Conservation (phyloP, 2,797 vertebrate species). For the Anolis apletophallus region DNA sequence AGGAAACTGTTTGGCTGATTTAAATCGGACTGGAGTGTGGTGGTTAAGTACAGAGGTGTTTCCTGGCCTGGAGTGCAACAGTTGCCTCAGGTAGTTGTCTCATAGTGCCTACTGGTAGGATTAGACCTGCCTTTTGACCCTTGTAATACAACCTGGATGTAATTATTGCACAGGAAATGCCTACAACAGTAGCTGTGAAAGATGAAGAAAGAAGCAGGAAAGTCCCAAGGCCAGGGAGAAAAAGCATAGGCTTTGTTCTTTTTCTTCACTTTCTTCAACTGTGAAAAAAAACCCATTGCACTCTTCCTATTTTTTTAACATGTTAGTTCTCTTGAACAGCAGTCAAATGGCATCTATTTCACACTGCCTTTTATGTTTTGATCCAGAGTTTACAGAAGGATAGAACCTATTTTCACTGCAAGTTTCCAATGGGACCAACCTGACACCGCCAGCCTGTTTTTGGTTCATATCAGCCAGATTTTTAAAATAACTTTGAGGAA, state of each 20-base stretch:
- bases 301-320: background rate
- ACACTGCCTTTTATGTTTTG: background rate
- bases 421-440: background rate
- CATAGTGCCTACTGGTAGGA: background rate
- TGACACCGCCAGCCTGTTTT: background rate
- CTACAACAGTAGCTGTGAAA: background rate
- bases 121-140: background rate
- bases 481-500: background rate
- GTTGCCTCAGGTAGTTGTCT: background rate
- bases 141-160: background rate
- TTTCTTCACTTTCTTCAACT: background rate
- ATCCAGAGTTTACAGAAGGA: background rate
- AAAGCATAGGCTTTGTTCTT: background rate
- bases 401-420: background rate
- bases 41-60: too few relatives aligned
- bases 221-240: too few relatives aligned
- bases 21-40: too few relatives aligned
- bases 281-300: background rate
- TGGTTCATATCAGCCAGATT: background rate
- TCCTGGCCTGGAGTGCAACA: too few relatives aligned
- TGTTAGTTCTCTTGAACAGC: background rate
- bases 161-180: background rate
- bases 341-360: background rate
- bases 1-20: too few relatives aligned
- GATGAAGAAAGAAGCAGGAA: background rate